These are phyloP conservation scores for Trissolcus basalis DNA, from an alignment of 1,140 invertebrate genomes.

Conservation along the genomic window DNA sequence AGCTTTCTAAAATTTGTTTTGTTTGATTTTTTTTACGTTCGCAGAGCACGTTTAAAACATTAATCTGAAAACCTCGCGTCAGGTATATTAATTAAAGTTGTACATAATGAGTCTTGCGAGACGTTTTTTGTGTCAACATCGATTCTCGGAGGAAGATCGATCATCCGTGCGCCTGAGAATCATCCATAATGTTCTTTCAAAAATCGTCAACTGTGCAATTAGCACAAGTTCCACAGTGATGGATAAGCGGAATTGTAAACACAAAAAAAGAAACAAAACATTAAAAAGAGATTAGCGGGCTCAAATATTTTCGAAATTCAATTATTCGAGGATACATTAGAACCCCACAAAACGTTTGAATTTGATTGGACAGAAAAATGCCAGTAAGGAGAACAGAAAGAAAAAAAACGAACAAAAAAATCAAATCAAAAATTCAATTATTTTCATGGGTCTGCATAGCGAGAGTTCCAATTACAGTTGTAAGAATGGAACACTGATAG, in stretches of 20 bases:
- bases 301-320: no score
- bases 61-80: slow-evolving; percentile 22
- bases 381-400: not conserved
- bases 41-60: not conserved
- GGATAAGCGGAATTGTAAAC: slow-evolving; percentile 6
- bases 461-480: slow-evolving; percentile 32
- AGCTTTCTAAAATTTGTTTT: no score
- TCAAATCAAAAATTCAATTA: slow-evolving; percentile 47
- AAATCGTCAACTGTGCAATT: slow-evolving; percentile 27
- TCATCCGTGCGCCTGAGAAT: slow-evolving; percentile 10
- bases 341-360: not conserved
- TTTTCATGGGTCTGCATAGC: slow-evolving; percentile 6
- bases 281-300: no score
- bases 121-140: slow-evolving; percentile 16
- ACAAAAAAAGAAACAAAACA: no score
- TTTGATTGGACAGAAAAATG: not conserved
- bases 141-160: slow-evolving; percentile 34
- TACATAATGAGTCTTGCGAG: slow-evolving; percentile 21
- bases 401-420: slow-evolving; percentile 1
- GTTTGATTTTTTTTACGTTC: slow-evolving; percentile 4
- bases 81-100: slow-evolving; percentile 35
- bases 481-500: slow-evolving; percentile 10
- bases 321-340: no score
- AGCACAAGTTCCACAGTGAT: slow-evolving; percentile 10
- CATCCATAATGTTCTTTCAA: slow-evolving; percentile 23